These are phyloP conservation scores for Pseudopipra pipra DNA, from an alignment of 2,113 vertebrate species.

Conservation along the genomic window DNA sequence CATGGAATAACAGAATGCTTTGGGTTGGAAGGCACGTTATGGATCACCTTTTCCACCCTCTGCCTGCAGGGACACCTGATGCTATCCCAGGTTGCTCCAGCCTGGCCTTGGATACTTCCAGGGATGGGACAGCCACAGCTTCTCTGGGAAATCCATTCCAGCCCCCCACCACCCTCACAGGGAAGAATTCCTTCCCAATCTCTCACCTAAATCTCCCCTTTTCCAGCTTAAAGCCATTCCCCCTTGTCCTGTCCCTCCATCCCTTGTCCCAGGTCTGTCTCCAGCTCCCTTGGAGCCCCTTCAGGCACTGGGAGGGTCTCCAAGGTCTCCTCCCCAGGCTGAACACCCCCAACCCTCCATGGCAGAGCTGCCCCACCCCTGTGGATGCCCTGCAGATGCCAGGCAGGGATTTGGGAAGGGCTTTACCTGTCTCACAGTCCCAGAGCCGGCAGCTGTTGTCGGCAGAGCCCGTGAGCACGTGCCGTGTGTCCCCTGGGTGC, in stretches of 20 bases:
- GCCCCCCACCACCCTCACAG: neutral
- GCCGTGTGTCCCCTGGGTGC: slow-evolving; percentile 90
- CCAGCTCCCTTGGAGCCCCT: neutral
- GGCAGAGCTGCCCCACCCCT: neutral
- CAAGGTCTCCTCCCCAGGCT: neutral
- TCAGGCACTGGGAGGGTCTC: neutral
- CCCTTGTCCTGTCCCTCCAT: neutral
- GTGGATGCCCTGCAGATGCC: accelerated
- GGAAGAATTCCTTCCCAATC: neutral
- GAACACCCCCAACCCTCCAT: neutral
- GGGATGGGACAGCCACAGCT: neutral
- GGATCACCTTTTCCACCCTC: neutral
- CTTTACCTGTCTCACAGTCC: slow-evolving; percentile 94
- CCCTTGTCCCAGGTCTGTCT: neutral
- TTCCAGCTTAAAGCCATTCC: neutral
- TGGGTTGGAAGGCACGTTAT: accelerated
- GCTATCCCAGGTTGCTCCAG: accelerated
- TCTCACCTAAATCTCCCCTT: neutral
- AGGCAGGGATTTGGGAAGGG: accelerated
- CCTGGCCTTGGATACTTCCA: neutral
- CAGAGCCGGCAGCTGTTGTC: slow-evolving; percentile 96
- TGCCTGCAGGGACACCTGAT: neutral
- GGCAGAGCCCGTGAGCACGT: slow-evolving; percentile 93
- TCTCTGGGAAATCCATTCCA: neutral
- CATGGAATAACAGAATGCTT: accelerated